Base-by-base conservation (phyloP, 2,888 invertebrate genomes). In the Lepeophtheirus nordmannii region DNA sequence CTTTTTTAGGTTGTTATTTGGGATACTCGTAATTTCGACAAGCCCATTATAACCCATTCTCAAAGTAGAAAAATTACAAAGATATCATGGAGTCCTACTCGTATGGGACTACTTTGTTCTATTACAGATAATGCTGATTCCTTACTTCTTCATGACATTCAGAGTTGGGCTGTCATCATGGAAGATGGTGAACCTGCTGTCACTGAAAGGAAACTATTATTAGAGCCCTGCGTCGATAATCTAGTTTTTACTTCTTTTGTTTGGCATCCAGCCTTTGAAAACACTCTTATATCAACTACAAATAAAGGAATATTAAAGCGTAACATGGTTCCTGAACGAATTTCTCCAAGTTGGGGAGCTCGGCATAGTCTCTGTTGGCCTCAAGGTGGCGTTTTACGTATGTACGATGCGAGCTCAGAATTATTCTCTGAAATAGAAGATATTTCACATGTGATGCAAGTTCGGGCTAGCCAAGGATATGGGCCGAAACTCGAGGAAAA, bases 1-100 rank as follows among this genome's bases (percentile, higher is more conserved):
- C 30, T 5, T 30, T 30, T 30, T 5, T 30, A 30, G 71, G 83
- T 89, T 67, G 83, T 83, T 69, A 81, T 93, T 67, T 94, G 93
- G 93, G 94, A 94, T 76, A 82, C 85, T 61, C 79, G 93, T 67
- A 85, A 84, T 72, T 85, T 92, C 73, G 87, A 89, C 71, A 85
- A 88, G 72, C 90, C 93, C 0, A 80, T 87, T 69, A 78, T 87
- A 38, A 82, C 85, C 12, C 46, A 56, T 22, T 20, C 46, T 12
- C 64, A 64, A 3, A 64, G 22, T 20, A n/a, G 22, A 12, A 22
- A 22, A 5, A 22, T 64, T 14, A 11, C 56, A 10, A 37, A 46
- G 76, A 80, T 92, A 63, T 80, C 82, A 68, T 93, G 93, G 93
- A 89, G 91, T 73, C 90, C 91, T 5, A 90, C 90, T 30, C 83